A percentile compares a stretch with the other conserved stretches of the same genome.
phyloP scores from a whole-genome alignment of 2,888 invertebrate species.

The Zonitis immaculata region DNA sequence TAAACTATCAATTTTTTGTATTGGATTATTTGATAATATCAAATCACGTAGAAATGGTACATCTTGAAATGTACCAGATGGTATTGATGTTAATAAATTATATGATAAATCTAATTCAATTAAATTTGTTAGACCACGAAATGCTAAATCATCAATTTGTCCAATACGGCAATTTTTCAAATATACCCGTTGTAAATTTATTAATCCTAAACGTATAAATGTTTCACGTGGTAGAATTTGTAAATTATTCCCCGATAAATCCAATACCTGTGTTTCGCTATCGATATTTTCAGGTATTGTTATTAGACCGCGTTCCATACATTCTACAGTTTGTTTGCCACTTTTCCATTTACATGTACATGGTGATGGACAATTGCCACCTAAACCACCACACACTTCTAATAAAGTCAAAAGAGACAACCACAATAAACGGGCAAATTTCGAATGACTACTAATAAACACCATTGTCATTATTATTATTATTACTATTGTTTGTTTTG shows the following conservation, averaged over 20 bases:
- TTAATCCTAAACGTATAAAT: conserved; percentile 73
- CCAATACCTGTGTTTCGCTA: conserved; percentile 85
- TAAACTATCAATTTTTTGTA: conserved; percentile 70
- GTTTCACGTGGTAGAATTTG: conserved; percentile 78
- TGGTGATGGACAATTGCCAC: conserved; percentile 65
- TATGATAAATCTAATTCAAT: conserved; percentile 84
- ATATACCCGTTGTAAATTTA: conserved; percentile 83
- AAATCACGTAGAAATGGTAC: conserved; percentile 79
- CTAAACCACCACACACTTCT: conserved; percentile 46
- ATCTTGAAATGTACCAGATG: conserved; percentile 72
- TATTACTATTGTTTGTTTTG: no score
- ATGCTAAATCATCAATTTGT: conserved; percentile 79
- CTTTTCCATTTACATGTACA: conserved; percentile 93
- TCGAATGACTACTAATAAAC: conserved; percentile 5
- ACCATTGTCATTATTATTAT: conserved; percentile 3
- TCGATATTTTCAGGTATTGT: conserved; percentile 82
- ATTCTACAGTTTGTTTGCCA: conserved; percentile 90
- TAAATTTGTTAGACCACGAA: conserved; percentile 81
- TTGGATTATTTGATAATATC: conserved; percentile 74
- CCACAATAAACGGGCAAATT: conserved; percentile 8
- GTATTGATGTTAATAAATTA: conserved; percentile 76
- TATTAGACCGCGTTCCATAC: conserved; percentile 76
- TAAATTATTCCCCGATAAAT: conserved; percentile 83
- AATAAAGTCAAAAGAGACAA: conserved; percentile 19
- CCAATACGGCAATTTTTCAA: conserved; percentile 79